Conservation (phyloP, 2,797 vertebrate species). For the Cheirogaleus major region DNA sequence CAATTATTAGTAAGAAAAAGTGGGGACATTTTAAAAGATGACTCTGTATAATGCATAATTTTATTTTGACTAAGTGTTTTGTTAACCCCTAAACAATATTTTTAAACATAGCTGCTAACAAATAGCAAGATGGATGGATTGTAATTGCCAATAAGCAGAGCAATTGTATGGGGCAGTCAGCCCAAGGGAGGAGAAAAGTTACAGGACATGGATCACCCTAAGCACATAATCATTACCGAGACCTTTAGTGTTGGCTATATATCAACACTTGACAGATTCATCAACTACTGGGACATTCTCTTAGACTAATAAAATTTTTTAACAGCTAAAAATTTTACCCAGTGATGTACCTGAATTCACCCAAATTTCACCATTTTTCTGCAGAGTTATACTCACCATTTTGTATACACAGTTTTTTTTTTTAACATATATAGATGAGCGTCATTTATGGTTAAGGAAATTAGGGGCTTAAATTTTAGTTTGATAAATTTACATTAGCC, state of each 20-base stretch:
- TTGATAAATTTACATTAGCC: background rate
- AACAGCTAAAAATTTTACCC: background rate
- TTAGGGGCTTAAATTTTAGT: background rate
- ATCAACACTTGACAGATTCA: background rate
- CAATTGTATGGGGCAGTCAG: background rate
- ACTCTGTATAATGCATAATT: background rate
- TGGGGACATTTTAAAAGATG: background rate
- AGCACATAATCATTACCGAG: background rate
- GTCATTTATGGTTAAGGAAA: slow-evolving; percentile 15
- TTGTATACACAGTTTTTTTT: background rate
- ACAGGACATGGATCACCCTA: background rate
- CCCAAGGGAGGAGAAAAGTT: background rate
- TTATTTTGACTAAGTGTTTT: background rate
- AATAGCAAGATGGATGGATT: background rate
- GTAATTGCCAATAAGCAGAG: slow-evolving; percentile 16
- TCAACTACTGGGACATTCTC: slow-evolving; percentile 20
- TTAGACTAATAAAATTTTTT: background rate
- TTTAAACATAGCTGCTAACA: slow-evolving; percentile 6
- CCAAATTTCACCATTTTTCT: background rate
- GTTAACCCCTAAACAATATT: background rate
- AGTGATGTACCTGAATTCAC: background rate
- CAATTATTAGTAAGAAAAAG: background rate
- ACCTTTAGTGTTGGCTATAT: background rate
- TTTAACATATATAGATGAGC: background rate
- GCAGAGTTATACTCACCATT: background rate